Conservation (phyloP, 2,888 invertebrate species). For the Netelia virgata region DNA sequence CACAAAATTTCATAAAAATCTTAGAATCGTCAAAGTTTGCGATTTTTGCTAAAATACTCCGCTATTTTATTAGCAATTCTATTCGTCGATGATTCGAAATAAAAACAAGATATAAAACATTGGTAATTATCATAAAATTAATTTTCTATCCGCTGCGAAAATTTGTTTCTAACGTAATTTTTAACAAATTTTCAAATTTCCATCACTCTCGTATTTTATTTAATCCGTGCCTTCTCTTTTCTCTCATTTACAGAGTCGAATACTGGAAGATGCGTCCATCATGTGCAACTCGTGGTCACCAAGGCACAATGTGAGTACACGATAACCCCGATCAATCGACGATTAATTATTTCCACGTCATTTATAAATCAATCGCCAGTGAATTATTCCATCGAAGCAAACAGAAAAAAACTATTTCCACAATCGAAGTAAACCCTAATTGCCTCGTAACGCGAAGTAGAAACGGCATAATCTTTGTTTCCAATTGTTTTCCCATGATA, state of each 20-base stretch:
- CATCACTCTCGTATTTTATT: background rate
- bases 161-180: background rate
- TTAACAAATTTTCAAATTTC: background rate
- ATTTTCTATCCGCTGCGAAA: background rate
- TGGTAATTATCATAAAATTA: background rate
- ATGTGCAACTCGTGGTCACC: constrained; percentile 97
- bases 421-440: background rate
- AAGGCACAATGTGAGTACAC: constrained; percentile 93
- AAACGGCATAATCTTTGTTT: background rate
- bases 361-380: background rate
- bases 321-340: background rate
- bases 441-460: background rate
- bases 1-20: too few relatives aligned
- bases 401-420: background rate
- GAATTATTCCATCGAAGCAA: background rate
- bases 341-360: background rate
- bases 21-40: too few relatives aligned
- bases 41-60: too few relatives aligned
- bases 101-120: background rate
- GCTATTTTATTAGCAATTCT: background rate
- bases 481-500: background rate
- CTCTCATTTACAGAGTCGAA: constrained; percentile 90
- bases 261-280: constrained; percentile 95
- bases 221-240: constrained; percentile 41
- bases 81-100: background rate